Evolutionary conservation across 2,888 invertebrate species (phyloP).

Genomic region (Gasteruption jaculator): DNA sequence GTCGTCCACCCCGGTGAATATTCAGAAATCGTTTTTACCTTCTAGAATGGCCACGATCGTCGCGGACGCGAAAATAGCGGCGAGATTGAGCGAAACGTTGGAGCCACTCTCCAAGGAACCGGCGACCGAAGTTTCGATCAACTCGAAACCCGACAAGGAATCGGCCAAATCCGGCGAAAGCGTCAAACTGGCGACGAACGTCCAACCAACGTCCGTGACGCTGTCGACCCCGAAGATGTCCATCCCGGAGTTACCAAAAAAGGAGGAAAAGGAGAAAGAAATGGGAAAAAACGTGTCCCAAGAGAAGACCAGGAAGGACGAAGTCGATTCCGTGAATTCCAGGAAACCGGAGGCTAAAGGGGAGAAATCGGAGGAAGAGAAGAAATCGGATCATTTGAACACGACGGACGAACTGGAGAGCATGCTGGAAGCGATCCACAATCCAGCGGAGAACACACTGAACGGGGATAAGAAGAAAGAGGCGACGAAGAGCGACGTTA

Average conservation of each 20-base stretch:
- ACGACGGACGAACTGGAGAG: slow-evolving; percentile 51
- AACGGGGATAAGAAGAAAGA: slow-evolving; percentile 35
- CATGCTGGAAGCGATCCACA: slow-evolving; percentile 49
- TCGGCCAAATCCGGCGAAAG: slow-evolving; percentile 14
- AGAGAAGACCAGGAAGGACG: slow-evolving; percentile 22
- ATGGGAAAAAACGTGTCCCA: slow-evolving; percentile 37
- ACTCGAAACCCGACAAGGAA: slow-evolving; percentile 13
- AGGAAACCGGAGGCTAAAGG: slow-evolving; percentile 5
- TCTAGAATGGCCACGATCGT: slow-evolving; percentile 37
- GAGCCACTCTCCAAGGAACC: slow-evolving; percentile 15
- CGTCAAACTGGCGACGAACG: slow-evolving; percentile 27
- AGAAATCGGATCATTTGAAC: slow-evolving; percentile 43
- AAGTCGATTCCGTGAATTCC: slow-evolving; percentile 16
- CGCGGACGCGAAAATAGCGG: slow-evolving; percentile 41
- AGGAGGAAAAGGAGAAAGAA: slow-evolving; percentile 28
- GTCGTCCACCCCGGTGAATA: slow-evolving; percentile 23
- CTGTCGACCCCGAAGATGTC: slow-evolving; percentile 39
- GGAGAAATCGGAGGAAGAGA: slow-evolving; percentile 31
- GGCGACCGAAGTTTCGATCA: slow-evolving; percentile 13
- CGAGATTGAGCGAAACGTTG: slow-evolving; percentile 32
- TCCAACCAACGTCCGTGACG: slow-evolving; percentile 38
- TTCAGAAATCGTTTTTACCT: slow-evolving; percentile 27
- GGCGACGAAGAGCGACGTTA: slow-evolving; percentile 27
- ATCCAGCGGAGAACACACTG: slow-evolving; percentile 41
- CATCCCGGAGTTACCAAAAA: slow-evolving; percentile 33